A percentile compares a stretch with the other conserved stretches of the same genome.
Evolutionary conservation across 2,797 vertebrate genomes (phyloP).

Genomic region (Lacerta bilineata): DNA sequence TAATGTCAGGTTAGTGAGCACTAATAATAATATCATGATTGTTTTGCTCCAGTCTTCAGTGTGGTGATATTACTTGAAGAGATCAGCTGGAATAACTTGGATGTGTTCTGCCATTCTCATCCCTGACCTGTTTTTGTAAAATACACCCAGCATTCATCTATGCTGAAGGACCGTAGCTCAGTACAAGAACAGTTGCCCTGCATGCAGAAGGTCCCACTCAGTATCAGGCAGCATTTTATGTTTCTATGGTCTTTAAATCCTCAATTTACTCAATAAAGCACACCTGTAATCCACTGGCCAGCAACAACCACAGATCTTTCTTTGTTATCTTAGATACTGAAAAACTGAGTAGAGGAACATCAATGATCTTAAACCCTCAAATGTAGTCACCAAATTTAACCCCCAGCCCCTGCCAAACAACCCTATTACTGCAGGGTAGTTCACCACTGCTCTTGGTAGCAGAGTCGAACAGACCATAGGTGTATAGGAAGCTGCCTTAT

Average conservation of each 20-base stretch:
- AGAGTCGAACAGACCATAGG: too few relatives aligned
- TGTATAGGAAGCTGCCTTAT: too few relatives aligned
- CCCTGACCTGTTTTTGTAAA: slow-evolving; percentile 56
- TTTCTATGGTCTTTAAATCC: too few relatives aligned
- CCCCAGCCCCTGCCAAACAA: too few relatives aligned
- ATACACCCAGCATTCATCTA: neutral
- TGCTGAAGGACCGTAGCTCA: too few relatives aligned
- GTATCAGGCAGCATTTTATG: too few relatives aligned
- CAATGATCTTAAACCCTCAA: too few relatives aligned
- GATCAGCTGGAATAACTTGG: slow-evolving; percentile 37
- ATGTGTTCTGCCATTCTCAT: slow-evolving; percentile 56
- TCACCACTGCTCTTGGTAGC: too few relatives aligned
- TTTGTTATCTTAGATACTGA: neutral
- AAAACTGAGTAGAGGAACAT: neutral
- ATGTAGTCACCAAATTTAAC: too few relatives aligned
- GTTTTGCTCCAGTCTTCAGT: slow-evolving; percentile 9
- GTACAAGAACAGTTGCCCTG: too few relatives aligned
- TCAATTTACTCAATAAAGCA: neutral
- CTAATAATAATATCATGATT: slow-evolving; percentile 27
- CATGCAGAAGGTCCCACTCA: too few relatives aligned
- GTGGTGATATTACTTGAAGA: slow-evolving; percentile 59
- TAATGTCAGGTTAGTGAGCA: slow-evolving; percentile 18
- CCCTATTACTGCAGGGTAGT: too few relatives aligned
- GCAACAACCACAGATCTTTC: neutral
- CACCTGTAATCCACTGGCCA: slow-evolving; percentile 10